A percentile compares a stretch with the other conserved stretches of the same genome.
Conservation (phyloP, 2,113 vertebrate species). For the Dasypus novemcinctus region DNA sequence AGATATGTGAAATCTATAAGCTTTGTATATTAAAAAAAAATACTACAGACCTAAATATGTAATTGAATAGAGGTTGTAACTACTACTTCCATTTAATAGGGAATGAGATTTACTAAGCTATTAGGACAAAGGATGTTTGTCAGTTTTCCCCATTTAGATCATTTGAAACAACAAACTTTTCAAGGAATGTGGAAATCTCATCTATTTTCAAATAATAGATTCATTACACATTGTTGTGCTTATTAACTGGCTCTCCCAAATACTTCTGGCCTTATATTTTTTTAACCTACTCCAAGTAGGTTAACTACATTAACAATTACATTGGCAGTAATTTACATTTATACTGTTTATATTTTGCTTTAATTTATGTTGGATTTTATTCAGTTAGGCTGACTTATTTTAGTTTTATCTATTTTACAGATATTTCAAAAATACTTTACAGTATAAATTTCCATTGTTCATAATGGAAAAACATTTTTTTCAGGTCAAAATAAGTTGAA, state of each 20-base stretch:
- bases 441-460: neutral
- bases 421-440: slow-evolving; percentile 10
- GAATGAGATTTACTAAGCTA: neutral
- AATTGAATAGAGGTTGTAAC: neutral
- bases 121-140: neutral
- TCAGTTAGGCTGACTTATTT: slow-evolving; percentile 6
- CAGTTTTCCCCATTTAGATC: neutral
- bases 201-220: slow-evolving; percentile 28
- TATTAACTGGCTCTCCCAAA: neutral
- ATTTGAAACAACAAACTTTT: slow-evolving; percentile 19
- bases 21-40: neutral
- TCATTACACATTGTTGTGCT: neutral
- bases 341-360: slow-evolving; percentile 1
- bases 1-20: neutral
- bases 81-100: neutral
- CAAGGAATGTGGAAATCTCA: neutral
- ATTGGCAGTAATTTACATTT: neutral
- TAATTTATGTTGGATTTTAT: slow-evolving; percentile 49
- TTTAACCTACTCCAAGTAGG: slow-evolving; percentile 4
- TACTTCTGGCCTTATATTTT: neutral
- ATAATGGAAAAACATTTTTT: neutral
- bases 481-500: neutral
- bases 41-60: neutral
- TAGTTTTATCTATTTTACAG: neutral
- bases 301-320: too few species aligned